Evolutionary conservation across 2,888 invertebrate genomes (phyloP).

Genomic region (Patella depressa): DNA sequence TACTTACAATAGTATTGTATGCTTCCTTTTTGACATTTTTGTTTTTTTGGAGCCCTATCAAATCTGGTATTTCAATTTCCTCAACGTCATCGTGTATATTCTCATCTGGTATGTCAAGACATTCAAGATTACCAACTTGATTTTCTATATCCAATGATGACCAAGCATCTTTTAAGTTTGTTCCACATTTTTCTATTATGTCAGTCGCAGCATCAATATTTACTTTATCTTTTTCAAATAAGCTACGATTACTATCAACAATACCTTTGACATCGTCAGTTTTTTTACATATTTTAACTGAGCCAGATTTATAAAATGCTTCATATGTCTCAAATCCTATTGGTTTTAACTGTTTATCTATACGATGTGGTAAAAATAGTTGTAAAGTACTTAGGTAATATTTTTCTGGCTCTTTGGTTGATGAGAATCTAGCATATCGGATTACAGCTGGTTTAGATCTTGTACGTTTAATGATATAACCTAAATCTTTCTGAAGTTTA

Average conservation of each 20-base stretch:
- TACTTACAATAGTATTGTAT: not conserved
- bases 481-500: slow-evolving; percentile 3
- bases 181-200: not conserved
- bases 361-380: slow-evolving; percentile 12
- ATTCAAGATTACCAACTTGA: slow-evolving; percentile 4
- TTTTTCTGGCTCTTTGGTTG: not conserved
- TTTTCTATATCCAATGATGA: not conserved
- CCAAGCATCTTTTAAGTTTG: slow-evolving; percentile 17
- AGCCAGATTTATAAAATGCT: not conserved
- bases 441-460: not conserved
- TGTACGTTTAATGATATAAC: not conserved
- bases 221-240: slow-evolving; percentile 2
- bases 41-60: not conserved
- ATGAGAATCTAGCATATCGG: not conserved
- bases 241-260: not conserved
- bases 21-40: not conserved
- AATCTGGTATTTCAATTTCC: not conserved
- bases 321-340: not conserved
- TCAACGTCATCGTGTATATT: not conserved
- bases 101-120: not conserved
- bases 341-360: slow-evolving; percentile 12
- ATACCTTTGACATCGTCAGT: not conserved
- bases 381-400: slow-evolving; percentile 8
- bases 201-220: slow-evolving; percentile 7
- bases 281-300: not conserved